phyloP scores from a whole-genome alignment of 2,888 invertebrate species.

The Trachelus tabidus region DNA sequence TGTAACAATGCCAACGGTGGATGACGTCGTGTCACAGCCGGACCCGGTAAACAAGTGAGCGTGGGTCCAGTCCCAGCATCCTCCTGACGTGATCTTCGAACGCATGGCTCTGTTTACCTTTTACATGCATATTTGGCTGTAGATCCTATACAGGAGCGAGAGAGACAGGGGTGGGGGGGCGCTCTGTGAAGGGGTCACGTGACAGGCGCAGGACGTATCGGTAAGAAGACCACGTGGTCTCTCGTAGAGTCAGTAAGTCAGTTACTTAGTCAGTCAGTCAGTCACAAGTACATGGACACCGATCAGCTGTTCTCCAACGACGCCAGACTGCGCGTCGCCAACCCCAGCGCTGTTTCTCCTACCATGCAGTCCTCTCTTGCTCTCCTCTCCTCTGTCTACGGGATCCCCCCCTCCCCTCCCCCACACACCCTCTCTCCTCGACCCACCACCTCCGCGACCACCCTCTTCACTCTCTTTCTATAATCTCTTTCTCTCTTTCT shows the following conservation, averaged over 20 bases:
- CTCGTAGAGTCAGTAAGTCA: neutral
- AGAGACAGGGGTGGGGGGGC: too few species aligned
- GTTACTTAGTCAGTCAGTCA: slow-evolving; percentile 43
- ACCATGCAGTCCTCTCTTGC: slow-evolving; percentile 32
- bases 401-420: slow-evolving; percentile 24
- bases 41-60: too few species aligned
- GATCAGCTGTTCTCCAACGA: slow-evolving; percentile 50
- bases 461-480: slow-evolving; percentile 20
- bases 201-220: too few species aligned
- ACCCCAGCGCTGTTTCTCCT: slow-evolving; percentile 38
- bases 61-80: too few species aligned
- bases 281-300: slow-evolving; percentile 34
- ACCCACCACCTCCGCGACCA: slow-evolving; percentile 7
- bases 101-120: too few species aligned
- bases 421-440: slow-evolving; percentile 12
- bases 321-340: slow-evolving; percentile 62
- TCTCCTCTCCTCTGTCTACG: slow-evolving; percentile 11
- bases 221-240: too few species aligned
- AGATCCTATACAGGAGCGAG: too few species aligned
- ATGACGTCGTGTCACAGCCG: too few species aligned
- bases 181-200: too few species aligned
- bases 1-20: too few species aligned
- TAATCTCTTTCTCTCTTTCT: slow-evolving; percentile 21
- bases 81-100: too few species aligned
- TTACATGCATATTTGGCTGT: too few species aligned